Evolutionary conservation across 2,113 vertebrate species (phyloP), one percentile per base, ranked within the genome.

Genomic region (Neogobius melanostomus): DNA sequence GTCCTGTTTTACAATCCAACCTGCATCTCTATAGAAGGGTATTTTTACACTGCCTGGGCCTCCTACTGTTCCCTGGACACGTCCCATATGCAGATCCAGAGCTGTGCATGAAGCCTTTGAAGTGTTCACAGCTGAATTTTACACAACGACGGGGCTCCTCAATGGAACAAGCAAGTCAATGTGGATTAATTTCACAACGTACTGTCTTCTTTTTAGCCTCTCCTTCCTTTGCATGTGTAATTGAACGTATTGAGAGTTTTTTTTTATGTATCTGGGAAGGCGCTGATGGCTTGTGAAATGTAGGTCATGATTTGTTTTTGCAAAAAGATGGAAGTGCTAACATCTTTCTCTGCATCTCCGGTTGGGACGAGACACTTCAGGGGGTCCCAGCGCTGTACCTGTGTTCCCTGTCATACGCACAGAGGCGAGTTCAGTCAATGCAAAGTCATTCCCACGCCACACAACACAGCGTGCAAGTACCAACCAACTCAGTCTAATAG

Each of bases 71-170:
- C 86, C 87, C 86, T 78, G 85, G 83, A 79, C 70, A 54, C 81
- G 79, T 76, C 79, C 82, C 77, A 76, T 81, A 89, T 91, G 89
- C 91, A 91, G 87, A 91, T 87, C 75, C 75, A 76, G 76, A 88
- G 84, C 82, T 66, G 42, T 44, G 80, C 61, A 77, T 83, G 11
- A 61, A 82, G 69, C 80, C 89, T 91, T 92, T 91, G 86, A 91
- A 91, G 87, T 83, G 80, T 80, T 80, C 74, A 69, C 85, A 87
- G 81, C 75, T 79, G 87, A 91, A 90, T 90, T 90, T 66, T 84
- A 90, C 83, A 75, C 87, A 90, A 90, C 79, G 15, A 44, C 71
- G 62, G 63, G 62, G 53, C 14, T 47, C 21, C 70, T 66, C 66
- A 57, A 81, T 75, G 11, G 82, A 80, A 80, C 71, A 53, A 74